Evolutionary conservation across 2,888 invertebrate species (phyloP).

Genomic region (Cerceris rybyensis): DNA sequence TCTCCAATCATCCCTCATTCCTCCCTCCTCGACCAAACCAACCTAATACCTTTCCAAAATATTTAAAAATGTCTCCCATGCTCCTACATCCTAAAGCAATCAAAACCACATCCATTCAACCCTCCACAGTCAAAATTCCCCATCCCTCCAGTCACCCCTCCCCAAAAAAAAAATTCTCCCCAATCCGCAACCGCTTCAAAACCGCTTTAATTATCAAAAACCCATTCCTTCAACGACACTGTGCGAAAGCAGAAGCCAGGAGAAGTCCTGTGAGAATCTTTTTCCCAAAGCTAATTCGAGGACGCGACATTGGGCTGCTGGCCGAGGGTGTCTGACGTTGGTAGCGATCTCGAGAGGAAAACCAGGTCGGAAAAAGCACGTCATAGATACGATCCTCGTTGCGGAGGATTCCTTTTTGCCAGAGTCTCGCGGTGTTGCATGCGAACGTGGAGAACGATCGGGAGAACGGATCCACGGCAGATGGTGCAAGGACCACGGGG

Average conservation of each 20-base stretch:
- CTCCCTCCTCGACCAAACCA: too few relatives aligned
- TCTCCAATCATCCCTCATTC: too few relatives aligned
- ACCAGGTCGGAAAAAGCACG: constrained; percentile 28
- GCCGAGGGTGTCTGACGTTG: constrained; percentile 4
- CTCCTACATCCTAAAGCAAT: too few relatives aligned
- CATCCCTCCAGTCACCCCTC: too few relatives aligned
- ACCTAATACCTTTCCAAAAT: too few relatives aligned
- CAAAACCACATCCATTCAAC: too few relatives aligned
- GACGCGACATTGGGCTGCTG: constrained; percentile 24
- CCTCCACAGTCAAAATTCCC: too few relatives aligned
- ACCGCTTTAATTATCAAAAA: too few relatives aligned
- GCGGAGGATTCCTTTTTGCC: constrained; percentile 45
- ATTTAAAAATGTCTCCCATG: too few relatives aligned
- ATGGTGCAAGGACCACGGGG: constrained; percentile 44
- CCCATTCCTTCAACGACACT: not conserved
- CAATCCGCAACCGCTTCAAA: too few relatives aligned
- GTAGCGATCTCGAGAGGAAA: constrained; percentile 30
- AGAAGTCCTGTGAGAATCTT: not conserved
- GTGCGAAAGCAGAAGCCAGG: not conserved
- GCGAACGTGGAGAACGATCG: constrained; percentile 12
- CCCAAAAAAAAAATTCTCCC: too few relatives aligned
- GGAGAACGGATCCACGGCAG: constrained; percentile 52
- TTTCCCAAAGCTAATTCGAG: not conserved
- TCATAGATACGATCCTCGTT: constrained; percentile 58
- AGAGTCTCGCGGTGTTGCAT: constrained; percentile 46